A percentile compares a stretch with the other conserved stretches of the same genome.
Conservation (phyloP, 1,140 invertebrate genomes). For the Drepana arcuata region DNA sequence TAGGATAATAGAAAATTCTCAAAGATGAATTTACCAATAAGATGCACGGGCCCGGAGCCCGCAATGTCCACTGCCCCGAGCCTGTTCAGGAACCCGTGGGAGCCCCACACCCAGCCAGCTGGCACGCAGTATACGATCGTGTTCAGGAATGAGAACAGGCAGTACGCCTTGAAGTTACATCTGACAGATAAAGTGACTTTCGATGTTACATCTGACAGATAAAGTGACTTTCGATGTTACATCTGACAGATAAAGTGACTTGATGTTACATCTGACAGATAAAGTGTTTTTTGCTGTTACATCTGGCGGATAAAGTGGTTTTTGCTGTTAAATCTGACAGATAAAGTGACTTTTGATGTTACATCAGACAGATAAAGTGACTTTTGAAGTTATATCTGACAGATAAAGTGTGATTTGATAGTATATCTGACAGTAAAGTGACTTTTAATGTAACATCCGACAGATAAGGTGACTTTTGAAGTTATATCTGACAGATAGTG, state of each 20-base stretch:
- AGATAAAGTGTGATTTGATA: too few relatives aligned
- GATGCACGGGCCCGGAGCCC: conserved; percentile 92
- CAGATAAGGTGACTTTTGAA: too few relatives aligned
- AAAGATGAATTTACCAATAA: conserved; percentile 85
- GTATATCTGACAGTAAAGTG: too few relatives aligned
- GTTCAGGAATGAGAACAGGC: conserved; percentile 90
- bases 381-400: too few relatives aligned
- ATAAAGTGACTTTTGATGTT: too few relatives aligned
- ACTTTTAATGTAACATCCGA: too few relatives aligned
- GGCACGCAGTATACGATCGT: conserved; percentile 94
- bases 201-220: not conserved
- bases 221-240: not conserved
- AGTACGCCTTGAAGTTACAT: conserved; percentile 93
- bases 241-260: not conserved
- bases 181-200: conserved; percentile 52
- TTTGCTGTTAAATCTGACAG: not conserved
- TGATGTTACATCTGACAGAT: not conserved
- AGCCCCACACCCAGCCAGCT: conserved; percentile 93
- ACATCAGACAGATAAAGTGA: too few relatives aligned
- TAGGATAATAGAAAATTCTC: too few relatives aligned
- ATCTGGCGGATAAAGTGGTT: not conserved
- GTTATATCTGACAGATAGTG: too few relatives aligned
- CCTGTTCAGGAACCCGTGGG: conserved; percentile 86
- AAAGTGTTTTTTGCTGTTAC: not conserved
- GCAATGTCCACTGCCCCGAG: conserved; percentile 91